A percentile compares a stretch with the other conserved stretches of the same genome.
These are phyloP conservation scores for Macaria notata DNA, from an alignment of 2,888 invertebrate species.

Conservation along the genomic window DNA sequence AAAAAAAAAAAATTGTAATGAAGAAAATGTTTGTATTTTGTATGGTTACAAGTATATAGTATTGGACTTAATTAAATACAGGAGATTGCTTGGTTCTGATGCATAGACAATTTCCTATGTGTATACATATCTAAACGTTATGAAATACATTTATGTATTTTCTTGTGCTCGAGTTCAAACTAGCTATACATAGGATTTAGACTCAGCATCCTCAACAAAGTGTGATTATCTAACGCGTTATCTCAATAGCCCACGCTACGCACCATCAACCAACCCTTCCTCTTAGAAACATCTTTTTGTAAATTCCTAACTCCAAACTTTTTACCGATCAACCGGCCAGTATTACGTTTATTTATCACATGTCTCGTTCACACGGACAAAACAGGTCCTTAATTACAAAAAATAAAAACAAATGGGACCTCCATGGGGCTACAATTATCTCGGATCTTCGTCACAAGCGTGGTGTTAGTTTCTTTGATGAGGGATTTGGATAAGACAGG, in stretches of 20 bases:
- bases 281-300: conserved; percentile 15
- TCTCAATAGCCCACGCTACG: conserved; percentile 8
- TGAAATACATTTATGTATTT: too few species aligned
- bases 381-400: conserved; percentile 36
- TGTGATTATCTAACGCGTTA: not conserved
- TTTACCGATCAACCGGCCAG: conserved; percentile 14
- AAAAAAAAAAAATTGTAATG: too few species aligned
- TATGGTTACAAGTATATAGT: too few species aligned
- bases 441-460: conserved; percentile 51
- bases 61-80: too few species aligned
- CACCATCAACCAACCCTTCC: conserved; percentile 13
- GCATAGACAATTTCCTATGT: too few species aligned
- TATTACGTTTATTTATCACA: conserved; percentile 33
- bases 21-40: too few species aligned
- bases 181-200: too few species aligned
- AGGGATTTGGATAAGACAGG: conserved; percentile 31
- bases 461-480: conserved; percentile 64
- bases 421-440: conserved; percentile 51
- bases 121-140: too few species aligned
- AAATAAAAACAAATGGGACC: conserved; percentile 45
- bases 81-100: too few species aligned
- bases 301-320: conserved; percentile 7
- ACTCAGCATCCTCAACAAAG: too few species aligned
- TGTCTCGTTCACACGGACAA: conserved; percentile 28
- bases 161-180: too few species aligned